Percentiles rank a stretch among this genome's conserved stretches.
Conservation (phyloP, 1,140 invertebrate genomes). For the Solenopsis invicta region DNA sequence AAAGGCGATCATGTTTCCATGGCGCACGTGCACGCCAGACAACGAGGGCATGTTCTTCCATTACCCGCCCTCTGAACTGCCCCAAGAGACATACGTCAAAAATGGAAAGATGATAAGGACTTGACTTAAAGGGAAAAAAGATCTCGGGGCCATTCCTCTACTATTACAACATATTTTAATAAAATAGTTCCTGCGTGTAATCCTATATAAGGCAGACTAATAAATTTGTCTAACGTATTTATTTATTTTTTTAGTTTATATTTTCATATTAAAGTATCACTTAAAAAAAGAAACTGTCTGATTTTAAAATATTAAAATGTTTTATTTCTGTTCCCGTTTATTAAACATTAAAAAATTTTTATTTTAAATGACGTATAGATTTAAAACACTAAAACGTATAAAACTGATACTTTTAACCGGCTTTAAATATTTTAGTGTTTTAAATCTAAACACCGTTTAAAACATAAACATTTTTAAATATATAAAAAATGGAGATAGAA, state of each 20-base stretch:
- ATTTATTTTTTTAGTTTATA: conserved; percentile 15
- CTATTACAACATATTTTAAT: neutral
- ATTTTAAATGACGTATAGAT: too few species aligned
- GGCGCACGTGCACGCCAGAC: conserved; percentile 72
- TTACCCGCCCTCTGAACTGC: neutral
- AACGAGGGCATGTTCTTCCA: neutral
- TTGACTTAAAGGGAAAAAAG: conserved; percentile 6
- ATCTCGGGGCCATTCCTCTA: neutral
- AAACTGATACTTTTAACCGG: too few species aligned
- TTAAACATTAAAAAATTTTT: too few species aligned
- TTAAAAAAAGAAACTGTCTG: too few species aligned
- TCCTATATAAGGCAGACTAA: neutral
- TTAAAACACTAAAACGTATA: too few species aligned
- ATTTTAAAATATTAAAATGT: too few species aligned
- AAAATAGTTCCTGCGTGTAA: neutral
- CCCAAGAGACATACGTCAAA: conserved; percentile 20
- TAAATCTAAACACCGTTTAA: too few species aligned
- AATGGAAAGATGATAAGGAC: conserved; percentile 12
- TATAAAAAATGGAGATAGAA: too few species aligned
- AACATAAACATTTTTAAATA: too few species aligned
- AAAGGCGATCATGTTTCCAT: conserved; percentile 63
- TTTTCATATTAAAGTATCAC: neutral
- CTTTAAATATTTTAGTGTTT: too few species aligned
- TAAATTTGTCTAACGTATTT: neutral
- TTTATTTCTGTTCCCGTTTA: too few species aligned